phyloP scores from a whole-genome alignment of 1,140 invertebrate species.

The Homalodisca vitripennis region DNA sequence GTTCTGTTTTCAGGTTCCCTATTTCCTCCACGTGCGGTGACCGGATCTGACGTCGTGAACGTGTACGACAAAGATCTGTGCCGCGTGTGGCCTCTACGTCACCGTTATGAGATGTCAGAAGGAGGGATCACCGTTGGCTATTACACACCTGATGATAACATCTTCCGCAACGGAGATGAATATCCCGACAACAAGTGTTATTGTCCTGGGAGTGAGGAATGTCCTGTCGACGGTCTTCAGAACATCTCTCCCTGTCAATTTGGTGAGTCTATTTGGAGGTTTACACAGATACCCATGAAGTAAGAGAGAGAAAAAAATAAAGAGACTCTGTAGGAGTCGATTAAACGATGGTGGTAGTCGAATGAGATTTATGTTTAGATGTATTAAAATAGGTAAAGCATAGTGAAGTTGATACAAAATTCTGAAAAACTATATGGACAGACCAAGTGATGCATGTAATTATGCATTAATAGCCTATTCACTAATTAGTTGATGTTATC shows the following conservation, averaged over 20 bases:
- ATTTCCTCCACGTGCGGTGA: slow-evolving; percentile 71
- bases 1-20: slow-evolving; percentile 59
- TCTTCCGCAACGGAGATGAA: slow-evolving; percentile 64
- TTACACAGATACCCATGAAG: too few relatives aligned
- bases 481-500: too few relatives aligned
- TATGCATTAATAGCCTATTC: too few relatives aligned
- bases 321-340: too few relatives aligned
- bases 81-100: slow-evolving; percentile 71
- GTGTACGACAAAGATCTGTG: slow-evolving; percentile 86
- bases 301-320: too few relatives aligned
- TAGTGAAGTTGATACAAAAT: not conserved
- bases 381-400: slow-evolving; percentile 19
- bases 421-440: too few relatives aligned
- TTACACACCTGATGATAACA: slow-evolving; percentile 66
- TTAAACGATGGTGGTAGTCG: too few relatives aligned
- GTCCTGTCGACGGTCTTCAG: slow-evolving; percentile 72
- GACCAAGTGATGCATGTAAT: too few relatives aligned
- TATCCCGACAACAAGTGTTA: slow-evolving; percentile 79
- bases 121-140: slow-evolving; percentile 65
- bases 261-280: too few relatives aligned
- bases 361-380: not conserved
- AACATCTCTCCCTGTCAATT: slow-evolving; percentile 86
- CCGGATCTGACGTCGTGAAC: slow-evolving; percentile 69
- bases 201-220: slow-evolving; percentile 65
- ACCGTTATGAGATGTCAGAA: slow-evolving; percentile 60